Evolutionary conservation across 53 echinoderm and acorn worm species (phyloP).

Genomic region (Hippasteria phrygiana): DNA sequence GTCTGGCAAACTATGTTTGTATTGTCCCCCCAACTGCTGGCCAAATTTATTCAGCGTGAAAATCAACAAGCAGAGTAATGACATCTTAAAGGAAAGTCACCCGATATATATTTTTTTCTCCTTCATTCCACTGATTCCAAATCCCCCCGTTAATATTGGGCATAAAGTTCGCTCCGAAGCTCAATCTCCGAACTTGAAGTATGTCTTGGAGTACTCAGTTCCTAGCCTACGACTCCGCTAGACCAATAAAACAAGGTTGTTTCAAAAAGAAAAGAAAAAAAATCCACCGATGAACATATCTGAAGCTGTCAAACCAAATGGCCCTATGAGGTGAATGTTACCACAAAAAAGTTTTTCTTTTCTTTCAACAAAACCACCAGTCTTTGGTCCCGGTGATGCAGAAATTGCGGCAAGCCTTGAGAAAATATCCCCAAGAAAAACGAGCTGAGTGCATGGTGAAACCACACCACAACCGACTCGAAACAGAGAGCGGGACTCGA

Average conservation of each 20-base stretch:
- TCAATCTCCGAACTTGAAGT: background rate
- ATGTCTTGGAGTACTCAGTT: background rate
- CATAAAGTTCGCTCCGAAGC: slow-evolving; percentile 7
- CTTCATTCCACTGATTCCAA: background rate
- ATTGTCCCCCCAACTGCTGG: slow-evolving; percentile 13
- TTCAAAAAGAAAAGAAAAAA: too few species aligned
- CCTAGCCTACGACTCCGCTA: too few species aligned
- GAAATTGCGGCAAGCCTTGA: slow-evolving; percentile 36
- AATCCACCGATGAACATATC: too few species aligned
- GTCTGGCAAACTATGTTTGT: slow-evolving; percentile 59
- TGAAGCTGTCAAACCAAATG: too few species aligned
- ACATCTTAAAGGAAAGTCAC: slow-evolving; percentile 37
- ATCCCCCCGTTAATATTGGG: slow-evolving; percentile 12
- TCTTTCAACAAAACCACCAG: background rate
- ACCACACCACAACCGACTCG: slow-evolving; percentile 1
- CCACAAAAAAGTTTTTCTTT: background rate
- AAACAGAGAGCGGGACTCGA: background rate
- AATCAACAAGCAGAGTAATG: slow-evolving; percentile 47
- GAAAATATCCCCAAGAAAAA: slow-evolving; percentile 46
- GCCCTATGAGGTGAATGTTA: too few species aligned
- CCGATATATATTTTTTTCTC: background rate
- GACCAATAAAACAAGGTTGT: too few species aligned
- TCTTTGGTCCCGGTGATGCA: too few species aligned
- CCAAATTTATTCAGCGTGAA: slow-evolving; percentile 52
- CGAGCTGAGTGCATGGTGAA: background rate